Conservation (phyloP, 1,140 invertebrate genomes). For the Rhopalosiphum padi region DNA sequence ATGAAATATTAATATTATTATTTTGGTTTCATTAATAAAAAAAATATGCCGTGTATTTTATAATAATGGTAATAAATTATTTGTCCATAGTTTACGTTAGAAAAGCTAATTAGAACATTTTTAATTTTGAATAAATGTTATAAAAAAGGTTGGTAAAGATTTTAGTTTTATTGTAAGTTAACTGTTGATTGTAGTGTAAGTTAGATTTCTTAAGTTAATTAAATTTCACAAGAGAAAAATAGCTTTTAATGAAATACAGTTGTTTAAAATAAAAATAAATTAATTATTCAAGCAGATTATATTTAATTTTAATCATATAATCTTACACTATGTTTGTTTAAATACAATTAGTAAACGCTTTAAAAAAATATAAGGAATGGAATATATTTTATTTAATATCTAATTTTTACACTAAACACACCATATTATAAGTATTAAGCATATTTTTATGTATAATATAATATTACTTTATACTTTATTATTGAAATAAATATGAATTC, state of each 20-base stretch:
- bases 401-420: not conserved
- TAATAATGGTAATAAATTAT: not conserved
- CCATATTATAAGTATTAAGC: not conserved
- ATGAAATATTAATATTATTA: not conserved
- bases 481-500: not conserved
- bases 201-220: not conserved
- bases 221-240: not conserved
- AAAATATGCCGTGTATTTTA: not conserved
- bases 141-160: not conserved
- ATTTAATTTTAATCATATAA: not conserved
- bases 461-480: not conserved
- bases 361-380: not conserved
- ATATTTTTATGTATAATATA: not conserved
- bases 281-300: not conserved
- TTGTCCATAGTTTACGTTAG: not conserved
- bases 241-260: not conserved
- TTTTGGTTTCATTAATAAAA: not conserved
- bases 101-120: not conserved
- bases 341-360: not conserved
- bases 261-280: not conserved
- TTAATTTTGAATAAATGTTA: not conserved
- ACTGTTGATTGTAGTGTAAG: not conserved
- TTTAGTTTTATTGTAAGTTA: not conserved
- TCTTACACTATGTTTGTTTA: not conserved
- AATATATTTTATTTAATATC: not conserved